Evolutionary conservation across 64 coral and sea anemone genomes (phyloP).

Genomic region (Stichodactyla mertensii): DNA sequence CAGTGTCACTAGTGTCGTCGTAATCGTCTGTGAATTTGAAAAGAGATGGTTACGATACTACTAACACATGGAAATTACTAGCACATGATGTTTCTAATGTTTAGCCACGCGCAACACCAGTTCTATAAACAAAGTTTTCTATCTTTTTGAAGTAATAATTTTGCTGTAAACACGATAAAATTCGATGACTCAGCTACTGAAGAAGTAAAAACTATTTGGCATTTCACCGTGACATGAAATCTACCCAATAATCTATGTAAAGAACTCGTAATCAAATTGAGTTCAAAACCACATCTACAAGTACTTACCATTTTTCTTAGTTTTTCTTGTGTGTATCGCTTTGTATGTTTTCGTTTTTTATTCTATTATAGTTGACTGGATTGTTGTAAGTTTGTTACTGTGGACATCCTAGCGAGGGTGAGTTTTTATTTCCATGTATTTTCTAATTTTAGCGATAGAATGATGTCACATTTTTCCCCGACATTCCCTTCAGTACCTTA

Average conservation of each 20-base stretch:
- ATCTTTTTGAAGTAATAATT: no score
- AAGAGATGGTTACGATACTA: background rate
- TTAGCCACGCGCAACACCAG: no score
- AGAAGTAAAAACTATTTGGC: no score
- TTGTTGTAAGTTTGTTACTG: background rate
- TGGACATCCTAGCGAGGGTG: background rate
- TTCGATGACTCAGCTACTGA: no score
- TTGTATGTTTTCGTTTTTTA: background rate
- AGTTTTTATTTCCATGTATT: background rate
- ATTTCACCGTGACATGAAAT: no score
- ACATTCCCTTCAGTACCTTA: conserved; percentile 6
- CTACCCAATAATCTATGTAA: no score
- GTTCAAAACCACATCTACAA: background rate
- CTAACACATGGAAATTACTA: background rate
- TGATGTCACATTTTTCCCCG: conserved; percentile 13
- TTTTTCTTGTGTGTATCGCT: background rate
- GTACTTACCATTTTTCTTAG: background rate
- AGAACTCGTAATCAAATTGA: no score
- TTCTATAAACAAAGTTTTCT: no score
- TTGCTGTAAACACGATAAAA: no score
- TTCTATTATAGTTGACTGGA: background rate
- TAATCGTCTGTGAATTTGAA: background rate
- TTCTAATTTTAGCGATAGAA: background rate
- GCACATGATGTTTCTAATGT: no score
- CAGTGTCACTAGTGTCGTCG: background rate